These are phyloP conservation scores for Nycteola revayana DNA, from an alignment of 2,888 invertebrate species.

Conservation along the genomic window DNA sequence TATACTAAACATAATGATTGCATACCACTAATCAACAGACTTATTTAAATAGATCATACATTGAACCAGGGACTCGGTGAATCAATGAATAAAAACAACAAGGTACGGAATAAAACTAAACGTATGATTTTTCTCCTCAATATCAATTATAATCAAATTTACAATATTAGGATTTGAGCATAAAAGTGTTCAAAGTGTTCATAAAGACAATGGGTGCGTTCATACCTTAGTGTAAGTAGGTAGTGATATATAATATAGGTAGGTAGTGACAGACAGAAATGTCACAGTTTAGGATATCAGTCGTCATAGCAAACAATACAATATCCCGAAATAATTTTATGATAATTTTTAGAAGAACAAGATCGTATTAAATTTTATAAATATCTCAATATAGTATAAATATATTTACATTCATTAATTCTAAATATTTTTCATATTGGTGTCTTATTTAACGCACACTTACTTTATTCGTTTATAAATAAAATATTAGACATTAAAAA, in stretches of 20 bases:
- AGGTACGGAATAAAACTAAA: constrained; percentile 23
- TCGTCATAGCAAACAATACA: constrained; percentile 59
- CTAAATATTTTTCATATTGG: constrained; percentile 77
- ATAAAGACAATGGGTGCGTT: constrained; percentile 55
- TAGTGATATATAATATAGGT: constrained; percentile 38
- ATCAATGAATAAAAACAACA: constrained; percentile 5
- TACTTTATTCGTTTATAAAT: constrained; percentile 67
- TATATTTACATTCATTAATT: constrained; percentile 77
- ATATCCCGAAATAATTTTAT: constrained; percentile 65
- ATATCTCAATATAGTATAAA: constrained; percentile 80
- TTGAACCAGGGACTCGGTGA: neutral
- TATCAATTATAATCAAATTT: constrained; percentile 35
- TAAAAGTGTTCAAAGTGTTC: constrained; percentile 46
- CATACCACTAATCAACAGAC: no score
- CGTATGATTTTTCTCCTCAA: constrained; percentile 16
- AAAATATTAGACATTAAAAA: constrained; percentile 73
- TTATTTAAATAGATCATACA: constrained; percentile 27
- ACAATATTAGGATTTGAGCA: constrained; percentile 47
- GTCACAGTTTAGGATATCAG: constrained; percentile 52
- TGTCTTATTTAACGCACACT: constrained; percentile 80
- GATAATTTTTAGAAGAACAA: constrained; percentile 78
- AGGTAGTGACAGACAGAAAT: constrained; percentile 53
- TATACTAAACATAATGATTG: no score
- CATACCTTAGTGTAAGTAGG: constrained; percentile 47
- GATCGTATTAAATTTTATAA: constrained; percentile 80